Evolutionary conservation across 2,113 vertebrate species (phyloP), one percentile per base, ranked within the genome.

Genomic region (Scytalopus superciliaris): DNA sequence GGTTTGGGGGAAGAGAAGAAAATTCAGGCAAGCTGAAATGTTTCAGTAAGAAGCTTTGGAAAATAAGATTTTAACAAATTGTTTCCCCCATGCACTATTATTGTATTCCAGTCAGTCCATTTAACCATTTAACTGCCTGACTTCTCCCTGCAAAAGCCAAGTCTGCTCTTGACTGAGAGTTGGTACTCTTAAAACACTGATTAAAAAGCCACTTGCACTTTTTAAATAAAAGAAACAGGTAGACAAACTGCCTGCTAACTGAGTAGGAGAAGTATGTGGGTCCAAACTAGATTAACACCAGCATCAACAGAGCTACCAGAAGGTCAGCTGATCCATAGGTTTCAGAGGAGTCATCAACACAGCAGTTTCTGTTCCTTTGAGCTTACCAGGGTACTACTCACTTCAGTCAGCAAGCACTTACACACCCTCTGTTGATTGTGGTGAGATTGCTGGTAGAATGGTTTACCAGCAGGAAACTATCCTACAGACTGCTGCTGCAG

Each of bases 341-440:
- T 64, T 79, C 10, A 16, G 60, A 25, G 35, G 10, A 74, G 5
- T 31, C 40, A 19, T n/a, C 63, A 57, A n/a, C 35, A 74, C 28
- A 30, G 50, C 9, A 19, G 7, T 17, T 64, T 47, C 45, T 44
- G 12, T 17, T 8, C 7, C 63, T 84, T 67, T 44, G 42, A 63
- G 19, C 27, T 68, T 33, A 31, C 17, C 23, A 70, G 27, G 15
- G 30, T 75, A 21, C 35, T 13, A 9, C 25, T 60, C 35, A 12
- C 39, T 42, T 72, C 30, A 28, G 25, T 31, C 67, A 60, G 31
- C 40, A 50, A 40, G 19, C 23, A 42, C 27, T 39, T 52, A 27
- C 3, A 13, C 0, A 0, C 45, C 42, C 40, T 12, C 56, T 1
- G 0, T 5, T 16, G 8, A 11, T 5, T 8, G 3, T 1, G 0